phyloP scores from a whole-genome alignment of 1,140 invertebrate species.

The Wiebesia pumilae region DNA sequence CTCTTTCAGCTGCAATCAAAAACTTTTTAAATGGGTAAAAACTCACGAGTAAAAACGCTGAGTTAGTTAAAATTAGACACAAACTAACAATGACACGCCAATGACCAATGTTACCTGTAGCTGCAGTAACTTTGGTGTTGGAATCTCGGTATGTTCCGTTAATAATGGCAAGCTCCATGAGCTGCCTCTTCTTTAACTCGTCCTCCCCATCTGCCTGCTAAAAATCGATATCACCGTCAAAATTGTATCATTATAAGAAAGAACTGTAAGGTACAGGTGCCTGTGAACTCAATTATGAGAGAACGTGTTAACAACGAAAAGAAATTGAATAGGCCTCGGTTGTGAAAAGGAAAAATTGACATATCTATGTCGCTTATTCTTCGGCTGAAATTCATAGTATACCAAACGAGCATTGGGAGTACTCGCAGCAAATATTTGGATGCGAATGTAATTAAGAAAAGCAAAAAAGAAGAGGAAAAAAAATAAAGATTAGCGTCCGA shows the following conservation, averaged over 20 bases:
- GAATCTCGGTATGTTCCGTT: conserved; percentile 99
- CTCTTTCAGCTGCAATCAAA: not conserved
- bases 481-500: not conserved
- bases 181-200: conserved; percentile 98
- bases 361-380: too few relatives aligned
- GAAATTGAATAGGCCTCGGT: not conserved
- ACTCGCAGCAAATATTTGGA: too few relatives aligned
- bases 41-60: not conserved
- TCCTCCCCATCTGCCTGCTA: conserved; percentile 99
- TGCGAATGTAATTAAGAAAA: too few relatives aligned
- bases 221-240: conserved; percentile 71
- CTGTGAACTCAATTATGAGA: not conserved
- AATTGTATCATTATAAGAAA: conserved; percentile 45
- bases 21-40: not conserved
- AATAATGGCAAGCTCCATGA: conserved; percentile 99
- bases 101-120: conserved; percentile 75
- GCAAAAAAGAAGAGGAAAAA: not conserved
- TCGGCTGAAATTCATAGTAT: too few relatives aligned
- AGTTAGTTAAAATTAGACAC: conserved; percentile 46
- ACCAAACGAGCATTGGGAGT: too few relatives aligned
- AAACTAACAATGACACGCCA: conserved; percentile 15
- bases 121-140: conserved; percentile 87
- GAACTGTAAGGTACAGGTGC: not conserved
- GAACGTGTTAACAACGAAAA: not conserved
- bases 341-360: too few relatives aligned